These are phyloP conservation scores for Rhagologus leucostigma DNA, from an alignment of 2,113 vertebrate species.

Conservation along the genomic window DNA sequence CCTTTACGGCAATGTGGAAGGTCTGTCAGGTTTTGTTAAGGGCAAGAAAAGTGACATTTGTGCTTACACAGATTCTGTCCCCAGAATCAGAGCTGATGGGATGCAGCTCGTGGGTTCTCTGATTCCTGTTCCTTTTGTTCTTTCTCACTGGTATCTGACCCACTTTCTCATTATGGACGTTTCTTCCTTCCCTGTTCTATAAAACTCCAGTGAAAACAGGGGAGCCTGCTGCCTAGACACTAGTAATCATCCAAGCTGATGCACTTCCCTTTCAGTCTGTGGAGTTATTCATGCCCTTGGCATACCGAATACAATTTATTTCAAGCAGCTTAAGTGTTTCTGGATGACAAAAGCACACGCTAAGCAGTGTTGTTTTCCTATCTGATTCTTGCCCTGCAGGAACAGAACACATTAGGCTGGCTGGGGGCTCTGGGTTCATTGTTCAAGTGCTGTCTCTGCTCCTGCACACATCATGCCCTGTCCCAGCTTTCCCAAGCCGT, in stretches of 20 bases:
- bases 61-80: not conserved
- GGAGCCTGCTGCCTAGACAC: not conserved
- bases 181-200: not conserved
- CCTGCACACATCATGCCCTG: not conserved
- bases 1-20: not conserved
- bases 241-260: not conserved
- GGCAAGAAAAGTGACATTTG: not conserved
- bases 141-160: not conserved
- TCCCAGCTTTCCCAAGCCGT: not conserved
- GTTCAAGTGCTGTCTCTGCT: not conserved
- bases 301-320: not conserved
- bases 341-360: not conserved
- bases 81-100: not conserved
- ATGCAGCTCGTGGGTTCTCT: not conserved
- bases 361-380: not conserved
- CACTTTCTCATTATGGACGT: not conserved
- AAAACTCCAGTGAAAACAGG: not conserved
- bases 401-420: not conserved
- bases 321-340: conserved; percentile 18
- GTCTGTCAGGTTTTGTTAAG: not conserved
- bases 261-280: not conserved
- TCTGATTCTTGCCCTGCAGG: not conserved
- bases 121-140: not conserved
- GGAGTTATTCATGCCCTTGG: not conserved
- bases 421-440: not conserved